Conservation (phyloP, 2,888 invertebrate species). For the Drosophila histrio region DNA sequence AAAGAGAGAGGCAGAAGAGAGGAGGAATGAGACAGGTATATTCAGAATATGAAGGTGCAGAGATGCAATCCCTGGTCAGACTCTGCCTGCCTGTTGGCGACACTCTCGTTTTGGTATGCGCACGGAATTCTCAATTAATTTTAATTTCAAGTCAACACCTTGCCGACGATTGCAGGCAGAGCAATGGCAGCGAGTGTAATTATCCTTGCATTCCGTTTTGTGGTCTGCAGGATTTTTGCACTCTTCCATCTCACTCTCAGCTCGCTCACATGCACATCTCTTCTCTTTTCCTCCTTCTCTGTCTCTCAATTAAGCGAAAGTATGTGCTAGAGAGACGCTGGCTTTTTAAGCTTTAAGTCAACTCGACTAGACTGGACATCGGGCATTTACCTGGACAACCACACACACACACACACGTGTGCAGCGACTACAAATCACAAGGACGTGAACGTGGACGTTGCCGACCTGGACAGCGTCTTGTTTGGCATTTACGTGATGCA, state of each 20-base stretch:
- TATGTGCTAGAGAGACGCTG: conserved; percentile 25
- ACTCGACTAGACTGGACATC: conserved; percentile 41
- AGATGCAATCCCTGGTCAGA: conserved; percentile 32
- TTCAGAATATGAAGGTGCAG: not conserved
- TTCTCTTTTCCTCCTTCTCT: not conserved
- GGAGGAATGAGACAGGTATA: not conserved
- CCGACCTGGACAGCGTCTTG: conserved; percentile 60
- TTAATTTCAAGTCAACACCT: conserved; percentile 83
- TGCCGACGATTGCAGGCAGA: conserved; percentile 54
- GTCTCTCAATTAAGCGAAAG: conserved; percentile 55
- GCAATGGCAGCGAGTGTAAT: conserved; percentile 51
- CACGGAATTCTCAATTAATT: conserved; percentile 81
- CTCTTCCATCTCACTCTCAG: not conserved
- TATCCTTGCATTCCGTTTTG: conserved; percentile 65
- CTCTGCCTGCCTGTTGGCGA: conserved; percentile 50
- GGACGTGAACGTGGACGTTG: conserved; percentile 32
- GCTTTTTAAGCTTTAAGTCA: conserved; percentile 45
- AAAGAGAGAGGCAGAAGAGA: not conserved
- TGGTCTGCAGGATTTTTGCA: conserved; percentile 42
- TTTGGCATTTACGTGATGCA: conserved; percentile 76
- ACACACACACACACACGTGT: conserved; percentile 33
- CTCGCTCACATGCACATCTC: not conserved
- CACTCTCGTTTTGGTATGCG: conserved; percentile 72
- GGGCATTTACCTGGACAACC: conserved; percentile 46
- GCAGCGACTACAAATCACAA: conserved; percentile 65